Evolutionary conservation across 2,888 invertebrate genomes (phyloP), one percentile per base, ranked within the genome.

Genomic region (Schizotus pectinicornis): DNA sequence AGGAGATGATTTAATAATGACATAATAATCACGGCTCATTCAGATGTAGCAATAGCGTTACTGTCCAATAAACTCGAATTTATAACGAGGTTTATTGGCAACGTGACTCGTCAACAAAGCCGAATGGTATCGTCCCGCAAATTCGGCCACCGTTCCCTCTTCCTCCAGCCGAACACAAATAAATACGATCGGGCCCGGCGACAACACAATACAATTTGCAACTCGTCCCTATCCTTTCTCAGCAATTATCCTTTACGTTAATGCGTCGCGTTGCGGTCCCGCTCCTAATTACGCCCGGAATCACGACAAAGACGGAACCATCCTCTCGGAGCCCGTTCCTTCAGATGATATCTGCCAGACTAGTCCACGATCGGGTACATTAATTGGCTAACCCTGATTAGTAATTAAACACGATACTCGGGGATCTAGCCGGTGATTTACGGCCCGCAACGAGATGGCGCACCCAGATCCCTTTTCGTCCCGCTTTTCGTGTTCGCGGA

Each of bases 331-430:
- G 9, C 33, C 34, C 42, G 41, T 33, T 50, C 43, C 50, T 37
- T 45, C 36, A 11, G 59, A 59, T 59, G 50, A 45, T 55, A 59
- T 59, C 59, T 42, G 30, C 14, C 33, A 43, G 55, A 41, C 45
- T 46, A 35, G 67, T 69, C 72, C 70, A 68, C 71, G 71, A 73
- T 75, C 69, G 72, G 48, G 39, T 69, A 67, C 73, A 73, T 74
- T 75, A 74, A 74, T 74, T 74, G 74, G 71, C 73, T 67, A 69
- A 71, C 67, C 70, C 69, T 71, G 72, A 75, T 74, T 73, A 71
- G 74, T 74, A 74, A 75, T 75, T 75, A 75, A 75, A 73, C 69
- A 68, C 70, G 70, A 70, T 69, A 71, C 68, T 63, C 63, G 30
- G 34, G 54, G 55, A 53, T 55, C 50, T 60, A 51, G 42, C 47